A percentile compares a stretch with the other conserved stretches of the same genome.
Evolutionary conservation across 2,888 invertebrate species (phyloP).

Genomic region (Penaeus monodon): DNA sequence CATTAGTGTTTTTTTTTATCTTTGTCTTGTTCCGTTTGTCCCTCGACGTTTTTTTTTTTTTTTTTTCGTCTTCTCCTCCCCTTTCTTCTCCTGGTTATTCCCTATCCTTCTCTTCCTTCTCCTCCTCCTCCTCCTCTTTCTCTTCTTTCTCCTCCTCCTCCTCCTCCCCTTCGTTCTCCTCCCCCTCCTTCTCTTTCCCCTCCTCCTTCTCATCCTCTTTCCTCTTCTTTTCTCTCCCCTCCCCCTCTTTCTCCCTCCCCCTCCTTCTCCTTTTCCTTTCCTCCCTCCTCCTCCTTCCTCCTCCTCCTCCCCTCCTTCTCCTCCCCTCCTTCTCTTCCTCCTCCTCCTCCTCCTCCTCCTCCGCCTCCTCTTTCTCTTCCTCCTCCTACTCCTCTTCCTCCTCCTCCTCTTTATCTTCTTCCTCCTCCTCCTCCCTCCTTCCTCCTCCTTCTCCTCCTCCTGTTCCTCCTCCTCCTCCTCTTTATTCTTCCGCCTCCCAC

Average conservation of each 20-base stretch:
- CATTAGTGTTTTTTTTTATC: no score
- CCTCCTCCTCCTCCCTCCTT: neutral
- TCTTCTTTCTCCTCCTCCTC: neutral
- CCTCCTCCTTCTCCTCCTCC: neutral
- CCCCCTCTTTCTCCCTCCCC: neutral
- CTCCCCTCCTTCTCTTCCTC: neutral
- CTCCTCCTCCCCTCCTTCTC: neutral
- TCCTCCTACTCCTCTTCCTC: neutral
- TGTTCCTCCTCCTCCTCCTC: conserved; percentile 6
- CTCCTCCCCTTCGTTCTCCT: neutral
- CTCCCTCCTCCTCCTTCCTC: neutral
- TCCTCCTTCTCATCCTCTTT: neutral
- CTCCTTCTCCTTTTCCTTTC: neutral
- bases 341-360: neutral
- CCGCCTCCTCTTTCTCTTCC: neutral
- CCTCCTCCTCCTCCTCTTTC: neutral
- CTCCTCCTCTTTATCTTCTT: neutral
- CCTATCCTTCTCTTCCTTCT: neutral
- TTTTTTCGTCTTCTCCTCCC: neutral
- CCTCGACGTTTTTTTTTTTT: neutral
- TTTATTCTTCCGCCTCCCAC: neutral
- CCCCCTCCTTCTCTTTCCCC: neutral
- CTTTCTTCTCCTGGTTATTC: neutral
- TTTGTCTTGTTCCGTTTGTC: neutral
- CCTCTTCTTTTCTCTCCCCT: neutral